A percentile compares a stretch with the other conserved stretches of the same genome.
Conservation (phyloP, 2,888 invertebrate species). For the Rosalia funebris region DNA sequence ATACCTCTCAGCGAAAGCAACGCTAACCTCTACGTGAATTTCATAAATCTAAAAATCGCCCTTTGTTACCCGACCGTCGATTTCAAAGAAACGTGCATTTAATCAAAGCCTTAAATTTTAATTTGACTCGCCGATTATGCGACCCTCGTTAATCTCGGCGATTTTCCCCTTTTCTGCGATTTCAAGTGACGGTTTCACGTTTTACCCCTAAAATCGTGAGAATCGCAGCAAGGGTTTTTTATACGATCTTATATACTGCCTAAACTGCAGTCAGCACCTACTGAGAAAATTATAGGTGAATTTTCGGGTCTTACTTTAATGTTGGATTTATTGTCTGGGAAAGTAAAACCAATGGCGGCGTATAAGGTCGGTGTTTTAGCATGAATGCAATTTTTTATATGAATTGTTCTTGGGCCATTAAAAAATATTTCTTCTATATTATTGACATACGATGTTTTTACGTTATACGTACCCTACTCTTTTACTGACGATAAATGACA, state of each 20-base stretch:
- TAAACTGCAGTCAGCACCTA: slow-evolving; percentile 32
- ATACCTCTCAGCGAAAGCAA: no score
- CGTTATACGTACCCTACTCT: no score
- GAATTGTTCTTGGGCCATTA: no score
- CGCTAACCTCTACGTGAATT: neutral
- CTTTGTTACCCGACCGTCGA: neutral
- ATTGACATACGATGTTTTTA: no score
- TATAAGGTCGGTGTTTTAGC: no score
- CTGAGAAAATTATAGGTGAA: slow-evolving; percentile 36
- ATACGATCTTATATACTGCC: slow-evolving; percentile 1
- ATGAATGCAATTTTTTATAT: no score
- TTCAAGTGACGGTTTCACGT: slow-evolving; percentile 29
- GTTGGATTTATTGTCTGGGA: neutral
- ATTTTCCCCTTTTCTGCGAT: slow-evolving; percentile 34
- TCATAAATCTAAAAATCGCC: neutral
- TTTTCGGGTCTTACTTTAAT: slow-evolving; percentile 7
- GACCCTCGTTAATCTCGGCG: slow-evolving; percentile 22
- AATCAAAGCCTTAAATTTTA: slow-evolving; percentile 25
- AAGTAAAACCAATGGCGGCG: no score
- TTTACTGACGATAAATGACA: no score
- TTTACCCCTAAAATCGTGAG: slow-evolving; percentile 50
- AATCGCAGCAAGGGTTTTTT: slow-evolving; percentile 51
- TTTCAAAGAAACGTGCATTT: neutral
- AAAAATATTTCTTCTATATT: no score
- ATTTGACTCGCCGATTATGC: slow-evolving; percentile 14